Percentiles rank a stretch among this genome's conserved stretches.
Conservation (phyloP, 1,140 invertebrate species). For the Drosophila suzukii region DNA sequence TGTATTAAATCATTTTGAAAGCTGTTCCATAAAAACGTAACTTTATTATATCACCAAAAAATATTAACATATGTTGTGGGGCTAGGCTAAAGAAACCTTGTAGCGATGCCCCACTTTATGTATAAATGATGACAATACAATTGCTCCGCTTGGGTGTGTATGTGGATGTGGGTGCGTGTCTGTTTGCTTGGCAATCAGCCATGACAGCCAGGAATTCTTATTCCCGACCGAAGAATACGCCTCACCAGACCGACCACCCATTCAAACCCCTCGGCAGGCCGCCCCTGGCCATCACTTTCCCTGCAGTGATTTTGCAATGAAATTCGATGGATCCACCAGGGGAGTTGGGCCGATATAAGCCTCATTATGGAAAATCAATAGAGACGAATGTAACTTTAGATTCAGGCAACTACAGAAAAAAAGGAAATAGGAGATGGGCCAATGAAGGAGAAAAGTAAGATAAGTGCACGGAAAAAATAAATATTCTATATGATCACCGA, state of each 20-base stretch:
- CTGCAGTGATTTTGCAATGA: conserved; percentile 44
- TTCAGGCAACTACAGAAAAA: conserved; percentile 30
- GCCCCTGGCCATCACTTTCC: conserved; percentile 25
- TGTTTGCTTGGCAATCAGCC: conserved; percentile 39
- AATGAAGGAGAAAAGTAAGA: background rate
- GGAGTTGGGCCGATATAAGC: conserved; percentile 37
- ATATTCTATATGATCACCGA: background rate
- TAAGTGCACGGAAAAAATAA: background rate
- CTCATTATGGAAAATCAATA: conserved; percentile 71
- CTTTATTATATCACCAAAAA: background rate
- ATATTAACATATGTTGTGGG: background rate
- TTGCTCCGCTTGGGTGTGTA: conserved; percentile 17
- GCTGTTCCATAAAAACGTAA: too few relatives aligned
- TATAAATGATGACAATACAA: conserved; percentile 55
- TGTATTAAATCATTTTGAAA: too few relatives aligned
- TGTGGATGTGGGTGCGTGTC: conserved; percentile 23
- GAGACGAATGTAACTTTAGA: conserved; percentile 60
- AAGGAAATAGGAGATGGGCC: background rate
- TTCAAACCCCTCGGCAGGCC: background rate
- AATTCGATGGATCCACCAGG: conserved; percentile 34
- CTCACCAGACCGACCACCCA: background rate
- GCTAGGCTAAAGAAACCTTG: background rate
- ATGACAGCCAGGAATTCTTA: conserved; percentile 43
- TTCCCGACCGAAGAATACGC: conserved; percentile 14
- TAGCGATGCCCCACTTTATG: conserved; percentile 32